These are phyloP conservation scores for Tribolium madens DNA, from an alignment of 1,140 invertebrate species.

Conservation along the genomic window DNA sequence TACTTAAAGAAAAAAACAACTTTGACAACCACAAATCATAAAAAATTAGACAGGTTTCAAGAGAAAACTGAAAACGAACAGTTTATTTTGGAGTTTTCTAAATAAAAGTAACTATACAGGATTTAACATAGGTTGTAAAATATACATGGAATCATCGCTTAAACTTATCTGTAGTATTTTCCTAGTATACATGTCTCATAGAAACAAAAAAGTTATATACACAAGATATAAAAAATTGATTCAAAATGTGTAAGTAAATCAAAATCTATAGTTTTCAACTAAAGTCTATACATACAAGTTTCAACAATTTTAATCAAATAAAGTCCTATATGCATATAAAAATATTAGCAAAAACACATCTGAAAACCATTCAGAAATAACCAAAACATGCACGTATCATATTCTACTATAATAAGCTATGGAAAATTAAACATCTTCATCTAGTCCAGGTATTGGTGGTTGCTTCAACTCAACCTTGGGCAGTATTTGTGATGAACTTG, in stretches of 20 bases:
- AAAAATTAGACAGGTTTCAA: too few relatives aligned
- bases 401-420: not conserved
- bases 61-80: too few relatives aligned
- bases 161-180: not conserved
- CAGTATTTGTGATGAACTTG: slow-evolving; percentile 41
- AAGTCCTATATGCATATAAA: not conserved
- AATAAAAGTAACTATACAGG: not conserved
- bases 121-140: not conserved
- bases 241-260: not conserved
- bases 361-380: not conserved
- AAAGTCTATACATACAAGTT: not conserved
- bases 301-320: not conserved
- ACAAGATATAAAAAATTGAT: not conserved
- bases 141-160: not conserved
- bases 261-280: not conserved
- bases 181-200: not conserved
- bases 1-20: too few relatives aligned
- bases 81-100: slow-evolving; percentile 16
- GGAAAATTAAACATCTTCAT: slow-evolving; percentile 43
- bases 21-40: too few relatives aligned
- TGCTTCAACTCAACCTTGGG: slow-evolving; percentile 50
- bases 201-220: not conserved
- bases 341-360: not conserved
- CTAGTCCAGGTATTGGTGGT: slow-evolving; percentile 57
- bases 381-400: too few relatives aligned